Evolutionary conservation across 2,888 invertebrate species (phyloP), one percentile per base, ranked within the genome.

Genomic region (Caenorhabditis drosophilae): DNA sequence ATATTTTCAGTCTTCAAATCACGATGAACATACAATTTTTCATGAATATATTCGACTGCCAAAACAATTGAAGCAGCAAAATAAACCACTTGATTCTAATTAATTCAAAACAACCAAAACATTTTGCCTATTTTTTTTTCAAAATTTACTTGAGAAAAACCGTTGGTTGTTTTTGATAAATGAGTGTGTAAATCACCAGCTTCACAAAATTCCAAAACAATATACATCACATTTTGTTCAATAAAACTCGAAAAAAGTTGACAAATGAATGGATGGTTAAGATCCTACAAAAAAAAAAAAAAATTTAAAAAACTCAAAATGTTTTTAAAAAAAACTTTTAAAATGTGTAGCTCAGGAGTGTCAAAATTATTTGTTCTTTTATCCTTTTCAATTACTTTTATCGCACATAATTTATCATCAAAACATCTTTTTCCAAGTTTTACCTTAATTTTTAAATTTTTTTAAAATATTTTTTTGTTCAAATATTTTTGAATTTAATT

Each of bases 1-100:
- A 64, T 64, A 36, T 64, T 64, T 31, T 64, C 58, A n/a, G 59
- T 54, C 18, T 64, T 64, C 36, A 64, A 26, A 18, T 64, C 64
- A 35, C 64, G 38, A 59, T 64, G 64, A 4, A 55, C 47, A 18
- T 55, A 59, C 22, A 64, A 27, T 22, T 52, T 55, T 12, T 42
- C 11, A 27, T 64, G 64, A n/a, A 64, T 44, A 35, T 59, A 64
- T 18, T 64, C 64, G 18, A 64, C 51, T 3, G 64, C 64, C 2
- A 64, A 27, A 1, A 64, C 55, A 23, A 64, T 55, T 4, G 51
- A 59, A 7, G 59, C 47, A 1, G 59, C 64, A 36, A 64, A 59
- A 45, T 35, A 64, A 1, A 22, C 42, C 3, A 59, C 44, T 23
- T 58, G 58, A 3, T 41, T 26, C 9, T 42, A 16, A 4, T 47